A percentile compares a stretch with the other conserved stretches of the same genome.
These are phyloP conservation scores for Pyrgus malvae DNA, from an alignment of 2,888 invertebrate genomes.

Conservation along the genomic window DNA sequence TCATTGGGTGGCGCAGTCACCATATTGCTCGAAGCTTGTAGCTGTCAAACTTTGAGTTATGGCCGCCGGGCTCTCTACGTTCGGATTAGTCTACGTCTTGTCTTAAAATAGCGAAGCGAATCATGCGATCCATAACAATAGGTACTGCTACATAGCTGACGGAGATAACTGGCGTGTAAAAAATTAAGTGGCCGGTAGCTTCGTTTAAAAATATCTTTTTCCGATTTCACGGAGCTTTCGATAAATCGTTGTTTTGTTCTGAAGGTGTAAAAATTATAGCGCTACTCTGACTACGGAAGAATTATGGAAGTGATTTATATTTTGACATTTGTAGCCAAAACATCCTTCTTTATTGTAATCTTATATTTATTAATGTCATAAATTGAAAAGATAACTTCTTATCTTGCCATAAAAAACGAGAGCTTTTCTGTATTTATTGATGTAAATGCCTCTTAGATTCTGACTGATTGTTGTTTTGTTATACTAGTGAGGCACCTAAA, in stretches of 20 bases:
- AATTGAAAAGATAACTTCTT: constrained; percentile 52
- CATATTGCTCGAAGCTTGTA: constrained; percentile 80
- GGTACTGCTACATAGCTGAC: constrained; percentile 26
- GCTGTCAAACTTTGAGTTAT: constrained; percentile 81
- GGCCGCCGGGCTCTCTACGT: constrained; percentile 63
- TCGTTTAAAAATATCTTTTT: constrained; percentile 29
- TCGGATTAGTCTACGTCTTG: constrained; percentile 68
- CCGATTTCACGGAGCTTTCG: constrained; percentile 56
- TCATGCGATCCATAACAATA: constrained; percentile 48
- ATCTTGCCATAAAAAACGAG: constrained; percentile 4
- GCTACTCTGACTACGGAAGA: constrained; percentile 49
- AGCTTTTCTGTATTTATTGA: constrained; percentile 1
- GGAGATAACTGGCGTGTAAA: constrained; percentile 28
- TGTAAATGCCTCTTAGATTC: not conserved
- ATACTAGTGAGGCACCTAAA: not conserved
- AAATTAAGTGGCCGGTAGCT: constrained; percentile 34
- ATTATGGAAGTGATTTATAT: constrained; percentile 64
- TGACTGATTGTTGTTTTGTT: not conserved
- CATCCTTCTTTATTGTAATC: constrained; percentile 63
- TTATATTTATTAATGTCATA: constrained; percentile 65
- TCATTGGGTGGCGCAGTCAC: constrained; percentile 80
- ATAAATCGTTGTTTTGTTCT: constrained; percentile 67
- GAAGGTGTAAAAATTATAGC: constrained; percentile 66
- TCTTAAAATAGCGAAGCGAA: constrained; percentile 65
- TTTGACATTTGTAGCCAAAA: constrained; percentile 72